These are phyloP conservation scores for Oscheius sp. DNA, from an alignment of 2,888 invertebrate species.

Conservation along the genomic window DNA sequence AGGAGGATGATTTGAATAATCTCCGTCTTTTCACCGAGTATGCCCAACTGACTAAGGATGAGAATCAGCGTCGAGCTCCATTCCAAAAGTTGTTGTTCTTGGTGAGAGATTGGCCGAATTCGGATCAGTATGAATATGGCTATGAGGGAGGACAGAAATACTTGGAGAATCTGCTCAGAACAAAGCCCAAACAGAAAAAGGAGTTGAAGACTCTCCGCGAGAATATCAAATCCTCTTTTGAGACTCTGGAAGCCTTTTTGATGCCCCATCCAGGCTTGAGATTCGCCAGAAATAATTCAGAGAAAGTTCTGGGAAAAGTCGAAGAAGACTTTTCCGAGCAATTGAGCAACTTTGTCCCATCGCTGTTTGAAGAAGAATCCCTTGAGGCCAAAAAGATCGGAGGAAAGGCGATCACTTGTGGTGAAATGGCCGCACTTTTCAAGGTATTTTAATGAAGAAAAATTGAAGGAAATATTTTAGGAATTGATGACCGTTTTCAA, in stretches of 20 bases:
- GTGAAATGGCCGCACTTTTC: constrained; percentile 93
- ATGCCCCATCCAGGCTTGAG: constrained; percentile 96
- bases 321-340: constrained; percentile 88
- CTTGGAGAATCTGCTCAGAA: constrained; percentile 80
- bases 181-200: constrained; percentile 71
- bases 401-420: constrained; percentile 87
- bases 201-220: constrained; percentile 11
- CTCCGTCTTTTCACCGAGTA: constrained; percentile 93
- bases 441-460: constrained; percentile 73
- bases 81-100: constrained; percentile 87
- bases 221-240: constrained; percentile 84
- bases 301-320: constrained; percentile 79
- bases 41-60: constrained; percentile 81
- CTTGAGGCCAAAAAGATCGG: constrained; percentile 89
- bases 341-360: constrained; percentile 86
- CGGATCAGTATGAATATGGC: constrained; percentile 88
- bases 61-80: constrained; percentile 73
- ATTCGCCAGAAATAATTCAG: constrained; percentile 83
- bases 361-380: constrained; percentile 86
- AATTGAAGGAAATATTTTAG: constrained; percentile 64
- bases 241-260: constrained; percentile 90
- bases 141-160: constrained; percentile 85
- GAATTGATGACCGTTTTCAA: constrained; percentile 95
- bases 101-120: constrained; percentile 95
- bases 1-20: constrained; percentile 94